Base-by-base conservation (phyloP, 2,888 invertebrate species). In the Odontocolon sp. region DNA sequence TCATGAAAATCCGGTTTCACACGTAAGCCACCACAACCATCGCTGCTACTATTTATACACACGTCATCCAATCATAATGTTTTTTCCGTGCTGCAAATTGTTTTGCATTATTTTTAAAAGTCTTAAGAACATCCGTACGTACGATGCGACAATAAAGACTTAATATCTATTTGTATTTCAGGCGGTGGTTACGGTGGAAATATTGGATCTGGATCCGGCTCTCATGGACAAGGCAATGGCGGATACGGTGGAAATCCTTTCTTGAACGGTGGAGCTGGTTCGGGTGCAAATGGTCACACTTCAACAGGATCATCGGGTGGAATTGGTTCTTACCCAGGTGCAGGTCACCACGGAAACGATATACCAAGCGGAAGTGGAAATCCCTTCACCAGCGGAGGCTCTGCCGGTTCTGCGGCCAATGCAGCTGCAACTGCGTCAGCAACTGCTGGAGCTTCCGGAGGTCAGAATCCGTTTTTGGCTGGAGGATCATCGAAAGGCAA, bases 191-290 rank as follows among this genome's bases (percentile, higher is more conserved):
- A 57, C 14, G 59, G 33, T 26, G 38, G 33, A 33, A 63, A 66
- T 28, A 38, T 23, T 16, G 67, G 69, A 38, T 42, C 45, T 9
- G 70, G 67, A 26, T 47, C 42, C 5, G 61, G 67, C 16, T 26
- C 33, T 18, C 67, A 59, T 23, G 56, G 18, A 18, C 64, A 69
- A 56, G 57, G 66, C 2, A 52, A 63, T 0, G 78, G 77, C 5
- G 31, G 47, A 4, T 78, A 80, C 54, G 33, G n/a, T 1, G 52
- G 71, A 23, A 82, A 82, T 81, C 81, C 82, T 9, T 82, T 82
- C 69, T 54, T 81, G 42, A 73, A 77, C 38, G 68, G 70, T 38
- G 69, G 38, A 31, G 52, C 75, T 1, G 61, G 52, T 11, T 64
- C 66, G 2, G 57, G 31, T 18, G 74, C 74, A 0, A 74, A 71